phyloP scores from a whole-genome alignment of 35 echinoderm and acorn worm genomes.

The Acanthaster planci region DNA sequence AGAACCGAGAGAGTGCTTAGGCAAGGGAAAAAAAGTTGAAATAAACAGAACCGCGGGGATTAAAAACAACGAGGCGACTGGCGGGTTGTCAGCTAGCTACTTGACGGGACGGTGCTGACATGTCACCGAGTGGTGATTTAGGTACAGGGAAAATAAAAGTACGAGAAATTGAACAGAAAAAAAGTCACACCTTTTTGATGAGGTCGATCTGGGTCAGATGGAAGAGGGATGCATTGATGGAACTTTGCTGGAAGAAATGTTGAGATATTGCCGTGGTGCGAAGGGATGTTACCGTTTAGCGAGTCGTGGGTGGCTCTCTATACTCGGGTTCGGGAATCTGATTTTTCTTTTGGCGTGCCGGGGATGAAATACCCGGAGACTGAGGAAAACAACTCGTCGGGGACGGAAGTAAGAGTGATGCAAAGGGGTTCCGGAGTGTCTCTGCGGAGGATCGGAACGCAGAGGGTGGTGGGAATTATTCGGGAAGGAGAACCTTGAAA shows the following conservation, averaged over 20 bases:
- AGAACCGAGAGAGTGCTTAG: constrained; percentile 2
- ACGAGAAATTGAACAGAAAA: too few relatives aligned
- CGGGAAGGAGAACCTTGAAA: too few relatives aligned
- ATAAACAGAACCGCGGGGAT: constrained; percentile 22
- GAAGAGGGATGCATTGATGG: not conserved
- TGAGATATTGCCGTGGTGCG: not conserved
- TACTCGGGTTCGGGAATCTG: too few relatives aligned
- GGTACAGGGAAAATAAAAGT: too few relatives aligned
- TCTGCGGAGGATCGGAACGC: too few relatives aligned
- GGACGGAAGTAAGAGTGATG: too few relatives aligned
- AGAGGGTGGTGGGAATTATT: too few relatives aligned
- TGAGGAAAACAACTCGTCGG: too few relatives aligned
- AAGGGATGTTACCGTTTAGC: not conserved
- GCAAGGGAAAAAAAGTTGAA: not conserved
- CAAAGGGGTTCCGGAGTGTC: too few relatives aligned
- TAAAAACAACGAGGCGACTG: constrained; percentile 16
- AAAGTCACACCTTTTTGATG: not conserved
- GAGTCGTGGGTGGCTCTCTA: not conserved
- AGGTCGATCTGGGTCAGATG: not conserved
- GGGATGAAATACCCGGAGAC: too few relatives aligned
- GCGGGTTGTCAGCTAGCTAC: not conserved
- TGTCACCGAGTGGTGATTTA: too few relatives aligned
- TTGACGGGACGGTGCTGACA: not conserved
- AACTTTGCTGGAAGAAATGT: not conserved
- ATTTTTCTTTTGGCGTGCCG: too few relatives aligned